Conservation (phyloP, 2,888 invertebrate species). For the Hirtodrosophila duncani region DNA sequence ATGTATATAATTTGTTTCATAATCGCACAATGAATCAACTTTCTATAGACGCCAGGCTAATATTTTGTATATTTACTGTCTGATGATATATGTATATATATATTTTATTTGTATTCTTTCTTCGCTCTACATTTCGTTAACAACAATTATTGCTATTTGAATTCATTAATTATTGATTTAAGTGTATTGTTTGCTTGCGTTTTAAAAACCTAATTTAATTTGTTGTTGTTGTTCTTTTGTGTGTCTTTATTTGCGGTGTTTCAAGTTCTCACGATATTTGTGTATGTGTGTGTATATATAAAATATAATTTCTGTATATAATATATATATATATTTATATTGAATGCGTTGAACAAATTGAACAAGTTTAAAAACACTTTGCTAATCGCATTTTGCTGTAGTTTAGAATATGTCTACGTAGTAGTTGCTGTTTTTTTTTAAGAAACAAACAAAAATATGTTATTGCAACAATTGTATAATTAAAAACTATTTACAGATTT, state of each 20-base stretch:
- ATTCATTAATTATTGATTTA: constrained; percentile 46
- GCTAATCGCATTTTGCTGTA: too few species aligned
- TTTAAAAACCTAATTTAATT: constrained; percentile 26
- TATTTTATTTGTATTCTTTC: constrained; percentile 11
- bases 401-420: too few species aligned
- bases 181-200: constrained; percentile 40
- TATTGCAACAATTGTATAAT: too few species aligned
- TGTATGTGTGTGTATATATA: constrained; percentile 13
- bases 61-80: constrained; percentile 13
- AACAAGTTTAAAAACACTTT: too few species aligned
- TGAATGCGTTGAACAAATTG: constrained; percentile 21
- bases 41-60: background rate
- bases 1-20: too few species aligned
- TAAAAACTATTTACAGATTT: too few species aligned
- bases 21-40: constrained; percentile 7
- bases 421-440: too few species aligned
- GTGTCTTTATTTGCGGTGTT: constrained; percentile 51
- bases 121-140: constrained; percentile 38
- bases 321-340: constrained; percentile 26
- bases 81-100: constrained; percentile 21
- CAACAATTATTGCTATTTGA: constrained; percentile 68
- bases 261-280: constrained; percentile 46
- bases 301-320: constrained; percentile 44
- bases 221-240: constrained; percentile 32
- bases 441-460: too few species aligned